phyloP scores from a whole-genome alignment of 2,113 vertebrate genomes.

The Chloropsis hardwickii region DNA sequence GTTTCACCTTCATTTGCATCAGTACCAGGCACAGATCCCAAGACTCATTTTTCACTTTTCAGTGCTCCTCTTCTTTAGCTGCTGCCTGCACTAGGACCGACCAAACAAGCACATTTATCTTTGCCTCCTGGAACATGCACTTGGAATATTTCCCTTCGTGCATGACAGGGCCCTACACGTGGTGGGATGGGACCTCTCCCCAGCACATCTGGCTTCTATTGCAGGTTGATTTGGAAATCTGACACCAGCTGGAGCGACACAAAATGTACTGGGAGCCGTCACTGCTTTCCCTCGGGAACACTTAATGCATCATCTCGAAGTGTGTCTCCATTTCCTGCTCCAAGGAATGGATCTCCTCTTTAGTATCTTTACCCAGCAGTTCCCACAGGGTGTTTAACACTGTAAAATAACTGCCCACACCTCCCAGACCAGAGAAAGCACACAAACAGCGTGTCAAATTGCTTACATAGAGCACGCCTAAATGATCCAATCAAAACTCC shows the following conservation, averaged over 20 bases:
- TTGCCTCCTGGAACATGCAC: background rate
- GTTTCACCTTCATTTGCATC: constrained; percentile 80
- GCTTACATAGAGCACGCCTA: background rate
- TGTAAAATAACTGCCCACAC: background rate
- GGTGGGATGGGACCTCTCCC: background rate
- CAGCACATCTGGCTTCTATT: background rate
- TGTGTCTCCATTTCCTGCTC: background rate
- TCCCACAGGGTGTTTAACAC: background rate
- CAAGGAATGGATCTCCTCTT: background rate
- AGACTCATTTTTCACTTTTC: constrained; percentile 62
- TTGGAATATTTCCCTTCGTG: background rate
- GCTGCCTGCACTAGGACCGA: background rate
- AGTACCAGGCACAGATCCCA: constrained; percentile 77
- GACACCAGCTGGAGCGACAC: background rate
- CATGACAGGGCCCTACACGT: background rate
- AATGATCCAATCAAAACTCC: background rate
- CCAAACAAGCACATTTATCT: constrained; percentile 46
- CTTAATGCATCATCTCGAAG: background rate
- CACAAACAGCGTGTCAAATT: background rate
- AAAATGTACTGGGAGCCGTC: background rate
- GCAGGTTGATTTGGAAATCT: background rate
- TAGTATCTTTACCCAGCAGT: background rate
- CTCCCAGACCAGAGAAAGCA: background rate
- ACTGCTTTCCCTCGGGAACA: background rate
- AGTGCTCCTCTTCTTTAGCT: constrained; percentile 49